Evolutionary conservation across 2,797 vertebrate species (phyloP).

Genomic region (Enteromius argenteus): DNA sequence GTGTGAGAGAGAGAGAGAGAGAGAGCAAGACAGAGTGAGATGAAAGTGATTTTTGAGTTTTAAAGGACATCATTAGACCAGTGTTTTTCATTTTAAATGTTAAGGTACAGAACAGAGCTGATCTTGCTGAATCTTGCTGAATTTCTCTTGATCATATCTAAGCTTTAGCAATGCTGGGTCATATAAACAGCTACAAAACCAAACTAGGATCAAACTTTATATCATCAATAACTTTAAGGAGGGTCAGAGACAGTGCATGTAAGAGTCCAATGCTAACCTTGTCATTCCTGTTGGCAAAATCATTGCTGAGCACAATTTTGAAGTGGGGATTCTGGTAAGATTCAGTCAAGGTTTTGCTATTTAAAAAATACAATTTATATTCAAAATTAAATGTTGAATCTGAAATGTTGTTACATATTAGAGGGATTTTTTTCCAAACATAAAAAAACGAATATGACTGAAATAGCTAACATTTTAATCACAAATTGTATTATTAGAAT

Average conservation of each 20-base stretch:
- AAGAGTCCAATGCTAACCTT: constrained; percentile 83
- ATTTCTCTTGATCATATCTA: constrained; percentile 52
- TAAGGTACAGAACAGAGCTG: constrained; percentile 55
- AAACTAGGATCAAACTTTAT: constrained; percentile 56
- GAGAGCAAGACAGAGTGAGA: constrained; percentile 6
- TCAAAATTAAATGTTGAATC: not conserved
- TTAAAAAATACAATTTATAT: not conserved
- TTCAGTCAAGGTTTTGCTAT: not conserved
- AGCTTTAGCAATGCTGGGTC: constrained; percentile 44
- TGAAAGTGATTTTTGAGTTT: constrained; percentile 41
- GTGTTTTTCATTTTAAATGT: constrained; percentile 52
- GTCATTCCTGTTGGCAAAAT: constrained; percentile 66
- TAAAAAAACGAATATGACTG: not conserved
- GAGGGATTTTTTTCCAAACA: not conserved
- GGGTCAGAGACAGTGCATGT: constrained; percentile 60
- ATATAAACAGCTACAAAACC: constrained; percentile 36
- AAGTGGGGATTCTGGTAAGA: not conserved
- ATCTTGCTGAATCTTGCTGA: constrained; percentile 19
- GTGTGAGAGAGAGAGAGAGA: not conserved
- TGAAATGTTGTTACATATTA: no score
- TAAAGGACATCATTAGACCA: constrained; percentile 63
- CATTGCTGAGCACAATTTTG: not conserved
- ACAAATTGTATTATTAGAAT: not conserved
- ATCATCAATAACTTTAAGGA: constrained; percentile 47
- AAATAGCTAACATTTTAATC: not conserved